phyloP scores from a whole-genome alignment of 2,888 invertebrate genomes.

The Diadegma fenestrale region DNA sequence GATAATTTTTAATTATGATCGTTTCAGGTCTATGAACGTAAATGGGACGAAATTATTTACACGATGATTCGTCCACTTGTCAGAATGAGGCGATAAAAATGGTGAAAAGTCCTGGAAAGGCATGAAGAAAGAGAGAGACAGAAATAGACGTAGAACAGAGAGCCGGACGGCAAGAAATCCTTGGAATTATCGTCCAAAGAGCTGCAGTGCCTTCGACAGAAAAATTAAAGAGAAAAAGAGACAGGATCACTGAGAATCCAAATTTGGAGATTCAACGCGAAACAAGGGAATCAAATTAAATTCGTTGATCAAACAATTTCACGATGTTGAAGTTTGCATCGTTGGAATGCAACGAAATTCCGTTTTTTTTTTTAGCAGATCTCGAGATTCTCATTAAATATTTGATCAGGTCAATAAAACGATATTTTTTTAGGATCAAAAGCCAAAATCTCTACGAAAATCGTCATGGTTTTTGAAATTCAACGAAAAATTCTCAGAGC shows the following conservation, averaged over 20 bases:
- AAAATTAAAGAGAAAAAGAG: constrained; percentile 4
- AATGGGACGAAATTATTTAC: neutral
- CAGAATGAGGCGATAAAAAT: constrained; percentile 7
- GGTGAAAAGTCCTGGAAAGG: constrained; percentile 34
- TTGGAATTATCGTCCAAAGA: constrained; percentile 29
- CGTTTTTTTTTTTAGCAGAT: too few species aligned
- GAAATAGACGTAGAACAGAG: constrained; percentile 47
- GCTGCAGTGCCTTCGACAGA: constrained; percentile 14
- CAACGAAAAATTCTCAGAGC: too few species aligned
- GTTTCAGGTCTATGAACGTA: neutral
- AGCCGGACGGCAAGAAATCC: constrained; percentile 25
- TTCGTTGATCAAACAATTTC: neutral
- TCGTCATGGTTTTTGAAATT: too few species aligned
- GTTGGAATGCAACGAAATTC: too few species aligned
- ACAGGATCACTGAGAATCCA: neutral
- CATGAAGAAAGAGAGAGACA: constrained; percentile 20
- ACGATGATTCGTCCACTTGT: constrained; percentile 6
- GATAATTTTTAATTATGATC: neutral
- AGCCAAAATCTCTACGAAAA: too few species aligned
- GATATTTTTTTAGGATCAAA: too few species aligned
- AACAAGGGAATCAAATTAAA: neutral
- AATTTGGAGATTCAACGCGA: too few species aligned
- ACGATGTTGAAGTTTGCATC: too few species aligned
- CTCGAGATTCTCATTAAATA: too few species aligned
- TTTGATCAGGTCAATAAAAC: too few species aligned